phyloP scores from a whole-genome alignment of 2,888 invertebrate genomes.

The Acleris emargana region DNA sequence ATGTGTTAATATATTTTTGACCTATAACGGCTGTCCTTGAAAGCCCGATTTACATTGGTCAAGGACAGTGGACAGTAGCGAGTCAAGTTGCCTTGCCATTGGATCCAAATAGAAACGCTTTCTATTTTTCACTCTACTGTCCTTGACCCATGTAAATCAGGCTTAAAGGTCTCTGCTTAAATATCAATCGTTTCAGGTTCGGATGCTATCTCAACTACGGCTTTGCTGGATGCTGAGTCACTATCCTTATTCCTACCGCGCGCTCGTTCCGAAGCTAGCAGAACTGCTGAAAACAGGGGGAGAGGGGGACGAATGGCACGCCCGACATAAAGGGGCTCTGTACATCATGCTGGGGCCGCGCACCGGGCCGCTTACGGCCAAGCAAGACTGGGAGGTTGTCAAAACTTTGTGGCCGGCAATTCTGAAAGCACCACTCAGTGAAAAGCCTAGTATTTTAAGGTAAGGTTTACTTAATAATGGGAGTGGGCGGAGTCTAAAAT shows the following conservation, averaged over 20 bases:
- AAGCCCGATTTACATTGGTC: too few relatives aligned
- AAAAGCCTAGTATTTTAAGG: conserved; percentile 91
- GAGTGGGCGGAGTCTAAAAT: not conserved
- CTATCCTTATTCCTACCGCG: conserved; percentile 88
- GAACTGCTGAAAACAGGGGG: conserved; percentile 81
- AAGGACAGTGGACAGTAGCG: too few relatives aligned
- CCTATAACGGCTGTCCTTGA: too few relatives aligned
- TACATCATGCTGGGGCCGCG: conserved; percentile 89
- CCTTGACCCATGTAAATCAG: too few relatives aligned
- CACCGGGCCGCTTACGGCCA: conserved; percentile 85
- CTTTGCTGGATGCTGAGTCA: conserved; percentile 85
- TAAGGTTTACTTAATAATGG: conserved; percentile 38
- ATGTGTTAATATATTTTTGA: too few relatives aligned
- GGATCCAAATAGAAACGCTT: too few relatives aligned
- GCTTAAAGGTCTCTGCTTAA: too few relatives aligned
- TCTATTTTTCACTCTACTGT: too few relatives aligned
- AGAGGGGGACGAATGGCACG: conserved; percentile 79
- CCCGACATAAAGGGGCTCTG: conserved; percentile 86
- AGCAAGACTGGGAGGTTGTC: conserved; percentile 90
- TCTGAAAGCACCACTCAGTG: conserved; percentile 90
- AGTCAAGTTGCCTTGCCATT: too few relatives aligned
- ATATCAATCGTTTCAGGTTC: conserved; percentile 63
- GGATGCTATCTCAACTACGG: conserved; percentile 86
- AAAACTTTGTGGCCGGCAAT: conserved; percentile 90
- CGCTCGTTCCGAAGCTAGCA: conserved; percentile 85